Evolutionary conservation across 2,888 invertebrate species (phyloP).

Genomic region (Hirtodrosophila confusa): DNA sequence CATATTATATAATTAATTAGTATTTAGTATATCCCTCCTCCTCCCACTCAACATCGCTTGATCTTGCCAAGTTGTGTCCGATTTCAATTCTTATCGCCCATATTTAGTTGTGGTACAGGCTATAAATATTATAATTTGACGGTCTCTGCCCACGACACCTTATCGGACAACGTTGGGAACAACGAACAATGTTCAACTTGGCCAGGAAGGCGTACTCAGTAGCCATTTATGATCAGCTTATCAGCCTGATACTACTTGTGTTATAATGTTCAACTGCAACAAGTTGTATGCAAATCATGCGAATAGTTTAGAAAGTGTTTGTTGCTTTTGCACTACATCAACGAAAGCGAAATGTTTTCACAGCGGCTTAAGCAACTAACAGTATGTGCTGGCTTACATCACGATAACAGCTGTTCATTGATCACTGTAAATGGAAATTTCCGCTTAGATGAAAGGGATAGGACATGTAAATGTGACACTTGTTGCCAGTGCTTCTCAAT

Average conservation of each 20-base stretch:
- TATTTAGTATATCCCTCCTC: too few species aligned
- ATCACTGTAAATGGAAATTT: constrained; percentile 31
- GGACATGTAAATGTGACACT: constrained; percentile 8
- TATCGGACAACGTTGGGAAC: constrained; percentile 30
- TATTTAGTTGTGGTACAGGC: constrained; percentile 36
- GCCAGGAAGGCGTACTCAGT: too few species aligned
- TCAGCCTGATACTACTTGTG: constrained; percentile 18
- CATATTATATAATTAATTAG: background rate
- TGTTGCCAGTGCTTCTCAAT: constrained; percentile 1
- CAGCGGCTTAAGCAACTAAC: constrained; percentile 5
- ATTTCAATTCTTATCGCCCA: background rate
- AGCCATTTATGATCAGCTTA: constrained; percentile 16
- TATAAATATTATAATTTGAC: constrained; percentile 35
- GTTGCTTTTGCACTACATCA: background rate
- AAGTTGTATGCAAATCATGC: background rate
- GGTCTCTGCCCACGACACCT: constrained; percentile 18
- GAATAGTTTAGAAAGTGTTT: background rate
- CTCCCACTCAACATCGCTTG: background rate
- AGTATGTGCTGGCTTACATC: constrained; percentile 2
- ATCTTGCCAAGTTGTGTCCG: background rate
- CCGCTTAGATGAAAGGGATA: constrained; percentile 6
- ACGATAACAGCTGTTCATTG: constrained; percentile 6
- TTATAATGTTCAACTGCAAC: constrained; percentile 5
- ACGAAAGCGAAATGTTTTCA: constrained; percentile 6
- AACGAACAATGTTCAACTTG: constrained; percentile 3